phyloP scores from a whole-genome alignment of 2,797 vertebrate species.

The Cygnus olor region DNA sequence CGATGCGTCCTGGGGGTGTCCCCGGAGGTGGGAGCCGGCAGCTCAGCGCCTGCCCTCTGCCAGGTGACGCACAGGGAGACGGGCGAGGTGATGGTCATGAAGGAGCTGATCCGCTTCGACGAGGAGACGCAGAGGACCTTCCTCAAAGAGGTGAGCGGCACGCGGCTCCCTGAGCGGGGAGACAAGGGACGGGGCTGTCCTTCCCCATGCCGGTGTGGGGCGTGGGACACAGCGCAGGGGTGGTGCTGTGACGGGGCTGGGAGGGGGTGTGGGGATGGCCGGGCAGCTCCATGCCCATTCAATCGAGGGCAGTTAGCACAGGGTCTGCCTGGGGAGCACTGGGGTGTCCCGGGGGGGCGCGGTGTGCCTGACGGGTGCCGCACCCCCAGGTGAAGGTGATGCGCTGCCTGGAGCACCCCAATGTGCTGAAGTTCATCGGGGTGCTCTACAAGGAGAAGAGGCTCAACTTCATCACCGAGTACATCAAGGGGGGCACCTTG shows the following conservation, averaged over 20 bases:
- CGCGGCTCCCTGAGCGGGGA: too few species aligned
- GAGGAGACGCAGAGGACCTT: conserved; percentile 97
- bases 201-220: fast-evolving
- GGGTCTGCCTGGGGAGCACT: fast-evolving
- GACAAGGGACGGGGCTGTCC: neutral
- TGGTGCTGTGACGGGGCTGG: neutral
- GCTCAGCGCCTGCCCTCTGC: neutral
- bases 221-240: neutral
- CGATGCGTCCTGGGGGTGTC: fast-evolving
- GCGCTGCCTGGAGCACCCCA: conserved; percentile 96
- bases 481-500: conserved; percentile 95
- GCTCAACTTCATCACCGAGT: conserved; percentile 97
- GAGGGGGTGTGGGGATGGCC: neutral
- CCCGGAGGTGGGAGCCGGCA: neutral
- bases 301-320: neutral
- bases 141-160: conserved; percentile 89
- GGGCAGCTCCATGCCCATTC: fast-evolving
- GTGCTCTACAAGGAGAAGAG: conserved; percentile 98
- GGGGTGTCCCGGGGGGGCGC: fast-evolving
- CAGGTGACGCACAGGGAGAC: conserved; percentile 96
- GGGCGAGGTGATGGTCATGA: conserved; percentile 99
- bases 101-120: conserved; percentile 96
- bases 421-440: conserved; percentile 95
- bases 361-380: neutral
- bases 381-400: conserved; percentile 93